Evolutionary conservation across 2,888 invertebrate species (phyloP), one percentile per base, ranked within the genome.

Genomic region (Trachelus iudaicus): DNA sequence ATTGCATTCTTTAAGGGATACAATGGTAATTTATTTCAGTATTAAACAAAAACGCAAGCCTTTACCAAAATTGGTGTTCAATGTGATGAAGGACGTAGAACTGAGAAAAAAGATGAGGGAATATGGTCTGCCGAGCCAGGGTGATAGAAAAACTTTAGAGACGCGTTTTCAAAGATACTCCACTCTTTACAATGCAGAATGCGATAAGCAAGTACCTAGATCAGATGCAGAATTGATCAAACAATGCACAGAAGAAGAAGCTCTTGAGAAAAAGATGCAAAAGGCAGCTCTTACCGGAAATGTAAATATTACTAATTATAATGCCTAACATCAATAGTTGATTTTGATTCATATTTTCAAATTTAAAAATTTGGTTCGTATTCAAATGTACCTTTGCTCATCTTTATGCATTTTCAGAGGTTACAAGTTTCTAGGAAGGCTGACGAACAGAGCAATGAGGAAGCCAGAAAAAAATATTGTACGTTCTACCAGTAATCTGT

Each of bases 1-100:
- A 56, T 35, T 69, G 31, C 34, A 71, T n/a, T 30, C 11, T 33
- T 71, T 11, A 30, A 33, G 11, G 3, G 23, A 34, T 71, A 71
- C 11, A 4, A 23, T 23, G 23, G n/a, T 30, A 34, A 34, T 11
- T 34, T 56, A 34, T 84, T 85, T 34, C 35, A 90, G 90, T 69
- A 75, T 75, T 4, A 77, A 83, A 9, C 33, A 77, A 9, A 92
- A 90, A 82, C 89, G 92, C 34, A 91, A 91, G 80, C 91, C 92
- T 9, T 79, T 93, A 77, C 92, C 93, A 76, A 93, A 93, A 85
- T 87, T 93, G 75, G 93, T 93, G 3, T 92, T 93, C 77, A 89
- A 87, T 82, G 83, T 93, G 73, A 90, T 93, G 91, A 91, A 92
- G 76, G 93, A 93, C 30, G 88, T 88, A 69, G 92, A 92, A 69